Evolutionary conservation across 2,888 invertebrate genomes (phyloP), one percentile per base, ranked within the genome.

Genomic region (Cynaeus angustus): DNA sequence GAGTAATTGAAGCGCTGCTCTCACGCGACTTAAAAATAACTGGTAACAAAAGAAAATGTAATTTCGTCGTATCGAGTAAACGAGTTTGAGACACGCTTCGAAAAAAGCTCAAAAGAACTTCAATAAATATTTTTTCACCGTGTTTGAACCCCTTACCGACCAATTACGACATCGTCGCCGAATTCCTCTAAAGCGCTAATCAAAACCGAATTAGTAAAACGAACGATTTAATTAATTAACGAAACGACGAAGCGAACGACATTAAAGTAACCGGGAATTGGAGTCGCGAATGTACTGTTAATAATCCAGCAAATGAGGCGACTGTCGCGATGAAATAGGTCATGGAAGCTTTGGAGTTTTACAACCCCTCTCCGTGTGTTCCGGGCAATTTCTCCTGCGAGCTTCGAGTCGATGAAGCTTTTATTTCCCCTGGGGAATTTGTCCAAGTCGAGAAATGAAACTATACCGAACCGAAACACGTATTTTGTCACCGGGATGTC

Each of bases 381-480:
- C 82, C 83, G 81, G 83, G 81, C 82, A 84, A 84, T 84, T 84
- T 84, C 83, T 80, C 78, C 75, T 70, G 76, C 76, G 74, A 78
- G 79, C 78, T 76, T 75, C 81, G 80, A 81, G 79, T 81, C 83
- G 84, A 83, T 82, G 83, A 83, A 83, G 84, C 83, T 84, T 84
- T 84, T 84, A 84, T 84, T 83, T 83, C 81, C 84, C 79, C 82
- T 59, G 72, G 83, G 83, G 84, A 83, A 81, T 83, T 82, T 81
- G 81, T 80, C 79, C 79, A 74, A 77, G 77, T 79, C 76, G 78
- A 74, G 78, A 79, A 82, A 81, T 80, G 80, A 81, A 82, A 81
- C 82, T 80, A 77, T 82, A 80, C 76, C 75, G 77, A 83, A 82
- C 78, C 81, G 81, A 80, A 80, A 82, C 82, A 83, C 82, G 82